These are phyloP conservation scores for Meliscaeva auricollis DNA, from an alignment of 2,888 invertebrate species.

Conservation along the genomic window DNA sequence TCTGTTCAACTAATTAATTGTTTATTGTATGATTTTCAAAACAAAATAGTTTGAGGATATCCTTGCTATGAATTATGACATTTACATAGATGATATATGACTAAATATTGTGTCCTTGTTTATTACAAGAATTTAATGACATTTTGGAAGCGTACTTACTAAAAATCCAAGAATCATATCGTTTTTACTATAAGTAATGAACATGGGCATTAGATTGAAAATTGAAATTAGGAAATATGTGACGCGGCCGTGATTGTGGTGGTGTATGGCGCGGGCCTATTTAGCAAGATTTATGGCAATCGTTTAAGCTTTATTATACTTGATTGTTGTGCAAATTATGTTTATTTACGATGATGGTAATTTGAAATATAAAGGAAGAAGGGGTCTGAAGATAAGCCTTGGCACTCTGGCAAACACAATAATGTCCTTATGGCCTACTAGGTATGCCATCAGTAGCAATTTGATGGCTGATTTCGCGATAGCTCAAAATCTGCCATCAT, in stretches of 20 bases:
- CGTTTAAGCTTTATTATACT: slow-evolving; percentile 47
- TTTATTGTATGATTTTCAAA: too few relatives aligned
- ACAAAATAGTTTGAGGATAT: too few relatives aligned
- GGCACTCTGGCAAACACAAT: background rate
- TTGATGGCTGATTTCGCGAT: slow-evolving; percentile 9
- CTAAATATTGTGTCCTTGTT: background rate
- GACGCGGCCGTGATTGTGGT: background rate
- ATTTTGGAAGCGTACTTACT: background rate
- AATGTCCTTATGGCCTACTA: background rate
- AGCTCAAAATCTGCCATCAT: background rate
- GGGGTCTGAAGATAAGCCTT: background rate
- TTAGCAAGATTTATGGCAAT: slow-evolving; percentile 49
- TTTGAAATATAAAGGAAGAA: slow-evolving; percentile 37
- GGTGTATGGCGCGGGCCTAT: background rate
- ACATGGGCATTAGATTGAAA: slow-evolving; percentile 29
- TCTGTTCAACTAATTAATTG: too few relatives aligned
- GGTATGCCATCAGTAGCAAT: background rate
- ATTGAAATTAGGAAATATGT: slow-evolving; percentile 53
- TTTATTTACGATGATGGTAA: slow-evolving; percentile 40
- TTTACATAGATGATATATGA: too few relatives aligned
- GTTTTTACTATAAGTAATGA: slow-evolving; percentile 17
- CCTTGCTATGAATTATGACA: too few relatives aligned
- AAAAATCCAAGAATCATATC: slow-evolving; percentile 9
- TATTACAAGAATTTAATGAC: slow-evolving; percentile 1
- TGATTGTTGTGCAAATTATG: slow-evolving; percentile 12